Evolutionary conservation across 2,888 invertebrate genomes (phyloP).

Genomic region (Leptopilina myrica): DNA sequence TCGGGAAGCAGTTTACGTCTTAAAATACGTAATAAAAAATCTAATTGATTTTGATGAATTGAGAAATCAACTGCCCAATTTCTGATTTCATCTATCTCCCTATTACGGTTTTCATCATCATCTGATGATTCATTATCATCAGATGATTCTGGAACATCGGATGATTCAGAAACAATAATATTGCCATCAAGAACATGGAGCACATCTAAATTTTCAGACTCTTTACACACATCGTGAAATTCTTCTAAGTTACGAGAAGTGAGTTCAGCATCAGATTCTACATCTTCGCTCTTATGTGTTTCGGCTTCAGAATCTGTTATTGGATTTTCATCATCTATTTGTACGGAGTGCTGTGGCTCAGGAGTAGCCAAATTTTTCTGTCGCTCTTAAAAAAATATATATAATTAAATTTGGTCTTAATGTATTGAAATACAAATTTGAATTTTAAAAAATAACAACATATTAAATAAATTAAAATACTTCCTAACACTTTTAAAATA

Average conservation of each 20-base stretch:
- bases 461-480: no score
- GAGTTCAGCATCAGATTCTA: neutral
- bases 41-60: neutral
- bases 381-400: neutral
- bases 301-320: neutral
- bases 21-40: neutral
- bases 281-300: neutral
- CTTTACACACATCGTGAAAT: neutral
- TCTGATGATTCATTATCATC: neutral
- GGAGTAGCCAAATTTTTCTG: neutral
- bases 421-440: no score
- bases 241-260: no score
- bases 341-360: neutral
- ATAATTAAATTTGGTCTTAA: neutral
- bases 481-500: no score
- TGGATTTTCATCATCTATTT: conserved; percentile 10
- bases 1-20: neutral
- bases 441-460: no score
- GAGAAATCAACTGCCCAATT: no score
- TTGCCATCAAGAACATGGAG: neutral
- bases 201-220: neutral
- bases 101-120: neutral
- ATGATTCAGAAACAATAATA: neutral
- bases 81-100: neutral
- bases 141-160: neutral